Conservation (phyloP, 2,888 invertebrate species). For the Amphiduros pacificus region DNA sequence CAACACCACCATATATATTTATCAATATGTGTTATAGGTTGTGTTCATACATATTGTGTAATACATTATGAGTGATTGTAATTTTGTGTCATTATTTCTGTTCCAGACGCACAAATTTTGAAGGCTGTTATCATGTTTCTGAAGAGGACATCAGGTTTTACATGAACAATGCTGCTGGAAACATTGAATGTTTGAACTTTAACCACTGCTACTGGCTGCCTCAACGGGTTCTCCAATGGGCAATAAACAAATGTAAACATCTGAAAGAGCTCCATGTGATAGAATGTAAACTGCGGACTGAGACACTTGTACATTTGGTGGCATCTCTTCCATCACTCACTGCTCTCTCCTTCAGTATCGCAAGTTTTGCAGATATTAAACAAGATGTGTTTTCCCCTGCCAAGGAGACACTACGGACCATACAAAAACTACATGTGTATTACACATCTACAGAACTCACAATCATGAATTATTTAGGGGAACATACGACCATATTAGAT, state of each 20-base stretch:
- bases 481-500: conserved; percentile 47
- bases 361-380: conserved; percentile 47
- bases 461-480: conserved; percentile 44
- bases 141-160: conserved; percentile 40
- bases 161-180: conserved; percentile 31
- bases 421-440: conserved; percentile 44
- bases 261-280: conserved; percentile 44
- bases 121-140: conserved; percentile 34
- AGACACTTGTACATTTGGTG: conserved; percentile 43
- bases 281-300: conserved; percentile 43
- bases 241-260: conserved; percentile 42
- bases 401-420: conserved; percentile 37
- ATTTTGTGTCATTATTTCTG: conserved; percentile 18
- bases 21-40: not conserved
- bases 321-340: conserved; percentile 38
- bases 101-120: conserved; percentile 42
- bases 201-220: conserved; percentile 52
- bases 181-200: conserved; percentile 42
- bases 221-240: conserved; percentile 34
- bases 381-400: conserved; percentile 43
- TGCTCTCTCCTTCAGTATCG: conserved; percentile 44
- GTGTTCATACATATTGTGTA: not conserved
- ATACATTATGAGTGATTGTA: not conserved
- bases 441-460: conserved; percentile 40
- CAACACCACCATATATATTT: not conserved